A percentile compares a stretch with the other conserved stretches of the same genome.
phyloP scores from a whole-genome alignment of 2,113 vertebrate species.

The Nematolebias whitei region DNA sequence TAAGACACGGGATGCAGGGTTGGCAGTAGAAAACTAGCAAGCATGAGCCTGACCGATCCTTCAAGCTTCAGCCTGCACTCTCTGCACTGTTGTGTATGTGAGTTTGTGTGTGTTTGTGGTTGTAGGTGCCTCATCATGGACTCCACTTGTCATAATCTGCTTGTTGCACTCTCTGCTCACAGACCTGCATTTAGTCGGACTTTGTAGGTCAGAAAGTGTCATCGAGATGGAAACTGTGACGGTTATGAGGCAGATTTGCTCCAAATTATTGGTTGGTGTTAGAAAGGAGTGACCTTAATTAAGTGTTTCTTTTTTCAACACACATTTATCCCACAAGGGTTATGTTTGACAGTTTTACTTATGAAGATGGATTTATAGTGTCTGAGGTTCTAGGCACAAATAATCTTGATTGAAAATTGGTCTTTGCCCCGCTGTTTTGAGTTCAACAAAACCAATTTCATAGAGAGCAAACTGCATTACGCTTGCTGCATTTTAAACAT shows the following conservation, averaged over 20 bases:
- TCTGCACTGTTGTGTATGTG: slow-evolving; percentile 33
- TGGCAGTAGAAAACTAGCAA: slow-evolving; percentile 53
- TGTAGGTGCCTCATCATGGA: slow-evolving; percentile 35
- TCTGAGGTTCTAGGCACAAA: slow-evolving; percentile 39
- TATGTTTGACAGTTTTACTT: slow-evolving; percentile 35
- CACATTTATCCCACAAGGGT: slow-evolving; percentile 36
- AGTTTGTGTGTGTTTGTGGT: slow-evolving; percentile 17
- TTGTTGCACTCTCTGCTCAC: slow-evolving; percentile 40
- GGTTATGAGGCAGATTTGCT: slow-evolving; percentile 11
- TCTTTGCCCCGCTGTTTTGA: slow-evolving; percentile 28
- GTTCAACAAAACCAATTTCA: slow-evolving; percentile 62
- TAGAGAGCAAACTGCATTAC: slow-evolving; percentile 41
- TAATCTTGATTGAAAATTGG: slow-evolving; percentile 50
- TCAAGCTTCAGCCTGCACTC: slow-evolving; percentile 42
- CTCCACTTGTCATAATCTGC: slow-evolving; percentile 51
- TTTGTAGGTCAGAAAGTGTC: slow-evolving; percentile 38
- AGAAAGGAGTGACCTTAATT: slow-evolving; percentile 8
- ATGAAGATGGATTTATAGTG: slow-evolving; percentile 47
- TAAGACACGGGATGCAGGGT: slow-evolving; percentile 48
- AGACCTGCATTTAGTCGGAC: slow-evolving; percentile 39
- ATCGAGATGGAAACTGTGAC: slow-evolving; percentile 28
- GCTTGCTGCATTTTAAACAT: slow-evolving; percentile 62
- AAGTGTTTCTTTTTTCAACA: slow-evolving; percentile 8
- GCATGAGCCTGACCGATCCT: slow-evolving; percentile 51
- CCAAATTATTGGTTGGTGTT: slow-evolving; percentile 18